Conservation (phyloP, 2,888 invertebrate species). For the Cantharis lateralis region DNA sequence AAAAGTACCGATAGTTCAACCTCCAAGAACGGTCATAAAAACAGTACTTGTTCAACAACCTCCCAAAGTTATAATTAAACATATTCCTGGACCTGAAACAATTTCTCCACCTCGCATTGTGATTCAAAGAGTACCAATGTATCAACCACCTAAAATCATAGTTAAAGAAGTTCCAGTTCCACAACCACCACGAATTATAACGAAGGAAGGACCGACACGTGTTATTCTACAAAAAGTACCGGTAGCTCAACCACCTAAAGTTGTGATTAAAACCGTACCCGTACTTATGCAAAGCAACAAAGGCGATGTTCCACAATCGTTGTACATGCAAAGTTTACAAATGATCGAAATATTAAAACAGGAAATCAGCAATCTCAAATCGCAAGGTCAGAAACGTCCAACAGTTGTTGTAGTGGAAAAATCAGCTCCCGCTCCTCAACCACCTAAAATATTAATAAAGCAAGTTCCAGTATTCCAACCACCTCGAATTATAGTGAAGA, state of each 20-base stretch:
- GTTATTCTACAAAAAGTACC: background rate
- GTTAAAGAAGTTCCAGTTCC: conserved; percentile 2
- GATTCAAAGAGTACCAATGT: background rate
- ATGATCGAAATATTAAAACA: background rate
- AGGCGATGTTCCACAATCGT: background rate
- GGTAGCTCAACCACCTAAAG: background rate
- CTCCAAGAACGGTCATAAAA: background rate
- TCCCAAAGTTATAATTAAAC: conserved; percentile 7
- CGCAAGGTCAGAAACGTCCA: background rate
- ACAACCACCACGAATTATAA: conserved; percentile 5
- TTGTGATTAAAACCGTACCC: background rate
- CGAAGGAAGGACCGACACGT: conserved; percentile 16
- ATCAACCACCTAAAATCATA: background rate
- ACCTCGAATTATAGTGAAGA: conserved; percentile 4
- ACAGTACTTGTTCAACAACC: background rate
- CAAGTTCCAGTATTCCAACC: background rate
- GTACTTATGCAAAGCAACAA: background rate
- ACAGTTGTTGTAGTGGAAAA: background rate
- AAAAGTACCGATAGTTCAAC: background rate
- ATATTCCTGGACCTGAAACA: conserved; percentile 1
- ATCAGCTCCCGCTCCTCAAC: background rate
- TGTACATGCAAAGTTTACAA: background rate
- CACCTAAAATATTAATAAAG: conserved; percentile 7
- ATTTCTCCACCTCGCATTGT: conserved; percentile 1
- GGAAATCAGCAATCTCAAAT: background rate